Percentiles rank a stretch among this genome's conserved stretches.
Evolutionary conservation across 23 tunicate species (phyloP).

Genomic region (Trididemnum nubilum): DNA sequence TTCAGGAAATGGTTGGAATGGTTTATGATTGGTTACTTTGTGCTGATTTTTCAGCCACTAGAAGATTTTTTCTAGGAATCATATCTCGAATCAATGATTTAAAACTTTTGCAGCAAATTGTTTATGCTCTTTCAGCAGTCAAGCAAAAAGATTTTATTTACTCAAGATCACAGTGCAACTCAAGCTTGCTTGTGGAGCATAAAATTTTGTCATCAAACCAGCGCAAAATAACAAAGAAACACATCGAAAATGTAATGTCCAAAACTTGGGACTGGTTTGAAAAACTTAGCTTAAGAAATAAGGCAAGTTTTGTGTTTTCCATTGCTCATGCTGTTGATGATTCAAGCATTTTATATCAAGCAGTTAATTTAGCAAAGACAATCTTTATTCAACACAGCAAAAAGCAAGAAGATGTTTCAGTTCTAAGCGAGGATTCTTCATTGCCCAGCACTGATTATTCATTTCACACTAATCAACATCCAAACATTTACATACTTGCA

Average conservation of each 20-base stretch:
- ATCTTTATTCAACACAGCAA: background rate
- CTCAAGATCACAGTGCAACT: conserved; percentile 40
- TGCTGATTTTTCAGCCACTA: conserved; percentile 7
- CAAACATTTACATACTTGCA: conserved; percentile 27
- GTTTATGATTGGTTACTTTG: conserved; percentile 21
- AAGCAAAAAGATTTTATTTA: conserved; percentile 41
- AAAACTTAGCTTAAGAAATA: background rate
- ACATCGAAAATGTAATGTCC: background rate
- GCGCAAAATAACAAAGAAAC: background rate
- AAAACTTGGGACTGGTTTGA: conserved; percentile 29
- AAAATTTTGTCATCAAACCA: conserved; percentile 15
- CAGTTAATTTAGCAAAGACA: conserved; percentile 24
- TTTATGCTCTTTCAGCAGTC: conserved; percentile 8
- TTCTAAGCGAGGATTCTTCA: background rate
- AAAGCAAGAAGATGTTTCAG: background rate
- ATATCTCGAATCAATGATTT: conserved; percentile 15
- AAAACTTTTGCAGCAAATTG: background rate
- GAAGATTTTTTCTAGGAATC: conserved; percentile 37
- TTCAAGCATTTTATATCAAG: conserved; percentile 37
- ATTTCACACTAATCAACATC: conserved; percentile 35
- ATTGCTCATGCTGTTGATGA: conserved; percentile 8
- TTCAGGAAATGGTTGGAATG: background rate
- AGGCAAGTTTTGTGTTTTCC: conserved; percentile 13
- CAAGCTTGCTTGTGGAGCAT: conserved; percentile 19
- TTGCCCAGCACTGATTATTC: background rate